Evolutionary conservation across 92 coral and sea anemone genomes (phyloP).

Genomic region (Zoanthus sociatus): DNA sequence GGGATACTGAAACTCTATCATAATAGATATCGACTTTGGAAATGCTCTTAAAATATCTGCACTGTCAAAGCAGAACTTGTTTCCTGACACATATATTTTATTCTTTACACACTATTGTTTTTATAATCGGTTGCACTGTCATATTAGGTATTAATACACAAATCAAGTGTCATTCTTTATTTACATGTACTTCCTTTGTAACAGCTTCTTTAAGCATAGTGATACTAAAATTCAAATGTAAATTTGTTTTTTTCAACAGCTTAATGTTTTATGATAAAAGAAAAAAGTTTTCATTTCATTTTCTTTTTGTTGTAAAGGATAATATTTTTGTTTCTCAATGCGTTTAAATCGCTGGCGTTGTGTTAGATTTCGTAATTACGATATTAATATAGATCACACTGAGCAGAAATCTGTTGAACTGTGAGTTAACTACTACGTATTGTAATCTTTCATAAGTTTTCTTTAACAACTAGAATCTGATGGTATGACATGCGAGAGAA

Average conservation of each 20-base stretch:
- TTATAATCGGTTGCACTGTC: background rate
- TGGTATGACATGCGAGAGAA: background rate
- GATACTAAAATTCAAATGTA: too few species aligned
- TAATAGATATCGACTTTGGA: too few species aligned
- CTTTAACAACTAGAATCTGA: background rate
- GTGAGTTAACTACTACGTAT: constrained; percentile 2
- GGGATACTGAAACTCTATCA: too few species aligned
- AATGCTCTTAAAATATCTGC: background rate
- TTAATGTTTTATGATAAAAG: background rate
- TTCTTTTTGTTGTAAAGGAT: background rate
- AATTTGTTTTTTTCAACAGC: background rate
- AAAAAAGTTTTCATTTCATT: background rate
- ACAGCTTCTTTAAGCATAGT: background rate
- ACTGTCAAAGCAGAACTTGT: background rate
- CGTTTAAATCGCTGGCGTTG: background rate
- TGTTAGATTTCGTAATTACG: constrained; percentile 4
- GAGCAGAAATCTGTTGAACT: background rate
- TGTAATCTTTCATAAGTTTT: background rate
- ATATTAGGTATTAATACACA: background rate
- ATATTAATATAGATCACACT: background rate
- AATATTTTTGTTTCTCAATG: background rate
- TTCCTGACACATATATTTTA: background rate
- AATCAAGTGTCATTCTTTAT: too few species aligned
- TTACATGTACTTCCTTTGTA: background rate
- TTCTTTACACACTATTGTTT: background rate